phyloP scores from a whole-genome alignment of 1,140 invertebrate genomes.

The Drosophila mayri region DNA sequence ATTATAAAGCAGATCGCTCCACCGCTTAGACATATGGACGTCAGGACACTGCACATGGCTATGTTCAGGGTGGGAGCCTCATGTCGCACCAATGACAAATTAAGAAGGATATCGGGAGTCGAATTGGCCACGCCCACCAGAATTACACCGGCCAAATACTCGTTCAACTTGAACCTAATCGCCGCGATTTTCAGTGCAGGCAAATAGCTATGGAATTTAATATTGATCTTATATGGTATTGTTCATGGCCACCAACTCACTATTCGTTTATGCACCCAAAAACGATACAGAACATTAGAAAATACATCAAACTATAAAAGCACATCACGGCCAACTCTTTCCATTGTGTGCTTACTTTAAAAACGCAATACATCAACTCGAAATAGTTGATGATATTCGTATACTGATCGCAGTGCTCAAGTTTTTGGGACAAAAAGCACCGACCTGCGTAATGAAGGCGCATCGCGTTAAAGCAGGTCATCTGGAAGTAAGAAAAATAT shows the following conservation, averaged over 20 bases:
- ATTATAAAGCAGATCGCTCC: slow-evolving; percentile 52
- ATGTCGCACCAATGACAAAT: slow-evolving; percentile 30
- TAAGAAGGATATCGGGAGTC: slow-evolving; percentile 47
- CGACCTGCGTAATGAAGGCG: slow-evolving; percentile 25
- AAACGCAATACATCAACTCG: slow-evolving; percentile 52
- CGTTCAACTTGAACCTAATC: slow-evolving; percentile 37
- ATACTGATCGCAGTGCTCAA: slow-evolving; percentile 25
- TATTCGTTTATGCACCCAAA: slow-evolving; percentile 20
- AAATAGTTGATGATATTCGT: slow-evolving; percentile 55
- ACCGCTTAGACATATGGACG: slow-evolving; percentile 41
- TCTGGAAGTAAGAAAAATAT: slow-evolving; percentile 7
- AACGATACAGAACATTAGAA: slow-evolving; percentile 27
- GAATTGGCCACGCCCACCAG: slow-evolving; percentile 41
- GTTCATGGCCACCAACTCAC: slow-evolving; percentile 22
- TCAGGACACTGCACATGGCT: slow-evolving; percentile 23
- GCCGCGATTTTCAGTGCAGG: slow-evolving; percentile 54
- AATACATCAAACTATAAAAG: not conserved
- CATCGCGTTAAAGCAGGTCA: slow-evolving; percentile 43
- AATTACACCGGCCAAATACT: slow-evolving; percentile 54
- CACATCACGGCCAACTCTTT: slow-evolving; percentile 11
- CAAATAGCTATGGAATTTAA: slow-evolving; percentile 6
- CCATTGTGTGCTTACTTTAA: slow-evolving; percentile 6
- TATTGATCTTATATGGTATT: not conserved
- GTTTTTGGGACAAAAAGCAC: slow-evolving; percentile 25
- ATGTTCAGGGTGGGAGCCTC: slow-evolving; percentile 16